Base-by-base conservation (phyloP, 2,797 vertebrate genomes). In the Anas bernieri region DNA sequence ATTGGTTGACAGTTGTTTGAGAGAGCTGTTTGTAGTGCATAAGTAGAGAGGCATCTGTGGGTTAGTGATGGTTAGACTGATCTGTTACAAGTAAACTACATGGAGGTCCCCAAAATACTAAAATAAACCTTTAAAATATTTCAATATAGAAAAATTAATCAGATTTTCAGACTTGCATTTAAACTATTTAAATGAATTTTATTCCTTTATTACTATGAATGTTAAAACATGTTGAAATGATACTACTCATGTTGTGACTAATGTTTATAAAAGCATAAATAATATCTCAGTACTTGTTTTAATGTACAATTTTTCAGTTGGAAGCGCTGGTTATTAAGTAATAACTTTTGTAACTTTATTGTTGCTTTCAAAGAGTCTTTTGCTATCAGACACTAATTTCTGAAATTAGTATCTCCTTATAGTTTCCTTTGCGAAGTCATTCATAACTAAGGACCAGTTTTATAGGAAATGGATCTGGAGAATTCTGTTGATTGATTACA, bases 401-500 rank as follows among this genome's bases (percentile, higher is more conserved):
- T 91, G n/a, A 75, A 83, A 41, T 73, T 31, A 72, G 17, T 90
- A 59, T 20, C 13, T 90, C 41, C 48, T 84, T 5, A 15, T 48
- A 55, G 20, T 22, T 18, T 86, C 26, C 31, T 86, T 91, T 93
- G 54, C 9, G 10, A 79, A 69, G 69, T 78, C 23, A 61, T 80
- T 84, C 64, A 83, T 52, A 76, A 92, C n/a, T 83, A 12, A 91
- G 79, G 67, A 67, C 18, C 5, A n/a, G 5, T 92, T 88, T 87
- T 74, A 37, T 62, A 64, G 11, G 18, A 87, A 58, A 55, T 74
- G 3, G 15, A 86, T 95, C 75, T 83, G 70, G 95, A 46, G 35
- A 83, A 58, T 86, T 94, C 79, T 69, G 7, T 91, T 86, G 56
- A 58, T 73, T 86, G 35, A 8, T 92, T 93, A 74, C 85, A 75